A percentile compares a stretch with the other conserved stretches of the same genome.
These are phyloP conservation scores for Forbesichthys papilliferus DNA, from an alignment of 2,113 vertebrate species.

Conservation along the genomic window DNA sequence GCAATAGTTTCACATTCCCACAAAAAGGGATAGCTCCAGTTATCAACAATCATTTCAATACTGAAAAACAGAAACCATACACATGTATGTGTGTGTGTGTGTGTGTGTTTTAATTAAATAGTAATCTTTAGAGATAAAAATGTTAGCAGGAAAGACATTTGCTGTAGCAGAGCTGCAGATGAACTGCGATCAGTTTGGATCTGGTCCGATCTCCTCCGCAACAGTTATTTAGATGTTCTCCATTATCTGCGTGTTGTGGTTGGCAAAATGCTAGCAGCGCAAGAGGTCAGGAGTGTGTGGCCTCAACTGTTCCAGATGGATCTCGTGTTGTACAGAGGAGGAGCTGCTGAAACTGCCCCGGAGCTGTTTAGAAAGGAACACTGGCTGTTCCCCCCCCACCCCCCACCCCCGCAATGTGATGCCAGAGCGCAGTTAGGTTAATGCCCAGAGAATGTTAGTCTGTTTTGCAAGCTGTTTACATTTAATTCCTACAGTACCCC, in stretches of 20 bases:
- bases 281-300: conserved; percentile 46
- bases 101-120: no score
- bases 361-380: conserved; percentile 56
- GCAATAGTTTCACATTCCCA: no score
- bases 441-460: conserved; percentile 60
- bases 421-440: conserved; percentile 42
- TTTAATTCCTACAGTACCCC: conserved; percentile 45
- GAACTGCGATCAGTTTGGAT: conserved; percentile 13
- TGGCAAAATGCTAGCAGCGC: conserved; percentile 32
- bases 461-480: conserved; percentile 59
- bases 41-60: no score
- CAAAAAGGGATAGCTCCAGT: no score
- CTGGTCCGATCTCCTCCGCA: conserved; percentile 2
- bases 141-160: no score
- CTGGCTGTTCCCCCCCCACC: conserved; percentile 24
- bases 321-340: conserved; percentile 39
- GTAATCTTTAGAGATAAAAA: no score
- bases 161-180: no score
- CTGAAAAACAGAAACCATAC: no score
- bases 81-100: no score
- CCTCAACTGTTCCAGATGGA: conserved; percentile 67
- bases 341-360: conserved; percentile 32
- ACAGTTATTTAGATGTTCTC: conserved; percentile 13
- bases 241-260: conserved; percentile 30
- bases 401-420: conserved; percentile 26